Evolutionary conservation across 2,888 invertebrate species (phyloP).

Genomic region (Cepaea hortensis): DNA sequence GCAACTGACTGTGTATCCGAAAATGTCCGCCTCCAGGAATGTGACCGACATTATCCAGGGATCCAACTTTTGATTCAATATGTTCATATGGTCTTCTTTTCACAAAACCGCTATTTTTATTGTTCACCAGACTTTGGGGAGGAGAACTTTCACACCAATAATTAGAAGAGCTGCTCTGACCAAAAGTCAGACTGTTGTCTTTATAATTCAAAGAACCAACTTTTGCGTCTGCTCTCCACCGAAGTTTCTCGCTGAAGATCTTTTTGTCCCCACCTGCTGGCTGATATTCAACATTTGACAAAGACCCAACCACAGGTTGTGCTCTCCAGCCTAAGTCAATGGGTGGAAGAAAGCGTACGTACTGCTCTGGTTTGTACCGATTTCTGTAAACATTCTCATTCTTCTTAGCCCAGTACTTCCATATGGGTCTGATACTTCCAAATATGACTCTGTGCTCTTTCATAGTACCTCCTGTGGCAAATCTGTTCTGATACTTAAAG

Average conservation of each 20-base stretch:
- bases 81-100: constrained; percentile 46
- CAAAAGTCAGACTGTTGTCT: constrained; percentile 41
- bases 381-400: background rate
- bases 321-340: constrained; percentile 65
- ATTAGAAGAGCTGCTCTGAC: constrained; percentile 42
- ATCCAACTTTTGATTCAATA: constrained; percentile 62
- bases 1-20: constrained; percentile 43
- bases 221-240: constrained; percentile 85
- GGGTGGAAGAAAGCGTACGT: constrained; percentile 53
- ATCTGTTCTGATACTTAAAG: background rate
- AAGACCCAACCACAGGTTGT: constrained; percentile 61
- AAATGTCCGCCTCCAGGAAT: constrained; percentile 58
- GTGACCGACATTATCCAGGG: constrained; percentile 59
- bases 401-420: constrained; percentile 49
- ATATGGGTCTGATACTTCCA: constrained; percentile 49
- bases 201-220: constrained; percentile 79
- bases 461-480: background rate
- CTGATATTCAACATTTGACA: constrained; percentile 61
- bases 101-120: constrained; percentile 18
- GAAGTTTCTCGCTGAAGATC: constrained; percentile 59
- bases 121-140: constrained; percentile 47
- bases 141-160: constrained; percentile 52
- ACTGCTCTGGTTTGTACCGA: background rate
- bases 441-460: constrained; percentile 50
- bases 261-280: constrained; percentile 61